Conservation (phyloP, 2,797 vertebrate species). For the Cynodonichthys magdalenae region DNA sequence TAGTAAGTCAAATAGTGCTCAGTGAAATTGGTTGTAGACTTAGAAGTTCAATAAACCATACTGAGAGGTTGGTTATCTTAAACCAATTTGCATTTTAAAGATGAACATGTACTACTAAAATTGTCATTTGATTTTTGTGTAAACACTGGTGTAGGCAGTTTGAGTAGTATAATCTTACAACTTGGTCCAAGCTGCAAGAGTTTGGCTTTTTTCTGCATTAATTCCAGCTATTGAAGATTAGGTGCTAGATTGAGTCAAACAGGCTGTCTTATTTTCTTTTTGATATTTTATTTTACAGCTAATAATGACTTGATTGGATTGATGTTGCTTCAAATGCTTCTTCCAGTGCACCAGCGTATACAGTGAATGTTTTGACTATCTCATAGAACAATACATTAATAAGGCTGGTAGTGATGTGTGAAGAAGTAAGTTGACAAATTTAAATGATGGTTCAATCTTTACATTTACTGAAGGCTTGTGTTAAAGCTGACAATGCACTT, state of each 20-base stretch:
- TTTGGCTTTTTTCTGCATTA: constrained; percentile 1
- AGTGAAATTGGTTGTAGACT: background rate
- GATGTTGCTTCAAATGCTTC: background rate
- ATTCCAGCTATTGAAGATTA: background rate
- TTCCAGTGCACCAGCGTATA: background rate
- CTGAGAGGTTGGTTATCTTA: background rate
- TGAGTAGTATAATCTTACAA: background rate
- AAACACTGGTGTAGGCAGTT: background rate
- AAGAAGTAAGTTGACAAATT: constrained; percentile 4
- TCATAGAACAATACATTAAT: background rate
- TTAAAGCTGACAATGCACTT: background rate
- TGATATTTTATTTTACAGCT: background rate
- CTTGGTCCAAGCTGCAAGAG: background rate
- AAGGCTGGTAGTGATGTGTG: background rate
- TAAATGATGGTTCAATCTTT: constrained; percentile 7
- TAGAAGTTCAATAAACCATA: background rate
- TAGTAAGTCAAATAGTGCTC: background rate
- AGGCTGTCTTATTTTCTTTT: background rate
- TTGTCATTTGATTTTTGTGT: background rate
- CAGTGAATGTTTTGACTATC: background rate
- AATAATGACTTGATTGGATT: background rate
- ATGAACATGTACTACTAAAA: background rate
- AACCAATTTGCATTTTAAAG: background rate
- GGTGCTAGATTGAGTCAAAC: background rate
- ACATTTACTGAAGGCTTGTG: constrained; percentile 33